phyloP scores from a whole-genome alignment of 2,113 vertebrate genomes.

The Nannobrachium achirus region DNA sequence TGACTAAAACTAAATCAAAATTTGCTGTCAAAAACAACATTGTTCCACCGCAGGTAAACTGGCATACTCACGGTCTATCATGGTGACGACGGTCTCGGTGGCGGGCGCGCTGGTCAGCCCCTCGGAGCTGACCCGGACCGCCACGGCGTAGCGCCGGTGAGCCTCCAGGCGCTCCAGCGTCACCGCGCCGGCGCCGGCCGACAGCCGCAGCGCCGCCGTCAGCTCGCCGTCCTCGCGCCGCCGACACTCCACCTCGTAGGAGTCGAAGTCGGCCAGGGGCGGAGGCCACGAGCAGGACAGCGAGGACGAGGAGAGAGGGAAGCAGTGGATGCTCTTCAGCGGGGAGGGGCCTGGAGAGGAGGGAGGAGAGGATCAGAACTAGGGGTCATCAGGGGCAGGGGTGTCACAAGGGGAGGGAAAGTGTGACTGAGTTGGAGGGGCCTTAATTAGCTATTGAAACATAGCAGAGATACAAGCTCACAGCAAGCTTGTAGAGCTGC shows the following conservation, averaged over 20 bases:
- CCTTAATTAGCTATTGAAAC: no score
- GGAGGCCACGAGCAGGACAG: slow-evolving; percentile 91
- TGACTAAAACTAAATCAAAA: no score
- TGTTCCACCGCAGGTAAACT: background rate
- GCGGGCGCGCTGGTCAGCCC: slow-evolving; percentile 59
- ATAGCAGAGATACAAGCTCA: no score
- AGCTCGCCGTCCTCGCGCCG: slow-evolving; percentile 48
- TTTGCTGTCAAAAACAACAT: no score
- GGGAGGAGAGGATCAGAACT: background rate
- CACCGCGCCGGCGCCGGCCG: slow-evolving; percentile 40
- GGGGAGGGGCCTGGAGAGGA: slow-evolving; percentile 79
- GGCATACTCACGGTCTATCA: slow-evolving; percentile 93
- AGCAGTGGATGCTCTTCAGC: slow-evolving; percentile 88
- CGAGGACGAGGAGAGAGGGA: slow-evolving; percentile 89
- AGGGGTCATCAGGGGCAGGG: no score
- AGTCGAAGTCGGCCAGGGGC: slow-evolving; percentile 87
- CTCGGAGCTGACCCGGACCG: slow-evolving; percentile 44
- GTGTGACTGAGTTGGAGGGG: background rate
- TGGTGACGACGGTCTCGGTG: slow-evolving; percentile 88
- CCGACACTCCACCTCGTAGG: slow-evolving; percentile 65
- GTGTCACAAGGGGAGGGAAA: background rate
- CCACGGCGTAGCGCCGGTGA: slow-evolving; percentile 57
- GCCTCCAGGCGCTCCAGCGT: slow-evolving; percentile 67
- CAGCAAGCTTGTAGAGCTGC: no score
- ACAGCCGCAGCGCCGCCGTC: slow-evolving; percentile 44